Evolutionary conservation across 1,140 invertebrate genomes (phyloP), one percentile per base, ranked within the genome.

Genomic region (Drosophila hydei): DNA sequence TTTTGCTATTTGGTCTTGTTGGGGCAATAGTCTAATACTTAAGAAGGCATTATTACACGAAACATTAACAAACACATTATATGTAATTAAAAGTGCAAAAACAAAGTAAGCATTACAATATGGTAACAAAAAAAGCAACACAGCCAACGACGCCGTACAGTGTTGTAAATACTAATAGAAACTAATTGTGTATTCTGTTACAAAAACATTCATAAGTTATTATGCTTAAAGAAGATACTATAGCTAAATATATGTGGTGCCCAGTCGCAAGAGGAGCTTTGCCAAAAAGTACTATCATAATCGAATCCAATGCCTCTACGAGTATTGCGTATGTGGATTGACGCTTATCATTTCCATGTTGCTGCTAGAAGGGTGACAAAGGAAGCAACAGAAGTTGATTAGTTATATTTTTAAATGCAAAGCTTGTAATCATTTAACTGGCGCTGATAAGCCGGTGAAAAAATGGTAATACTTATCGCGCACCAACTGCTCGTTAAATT

Each of bases 331-430:
- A 58, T 95, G 93, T 27, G 95, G 95, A 89, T 95, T 96, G 12
- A 96, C 95, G 91, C 95, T 96, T 71, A 96, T 96, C 95, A 96
- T 96, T 91, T 96, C 95, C 72, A 94, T 95, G 61, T 94, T 95
- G 89, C 95, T 96, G 93, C 74, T 75, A 51, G 70, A 18, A 25
- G 12, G 42, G 30, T 0, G 40, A 19, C 11, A 8, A 30, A 33
- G 11, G 36, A 14, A 6, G 73, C 11, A 60, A 9, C 68, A 14
- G 25, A 18, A 54, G 16, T 12, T n/a, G 58, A 68, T 73, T 69
- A 68, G 56, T 61, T 40, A 25, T 47, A 45, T 36, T 60, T 55
- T n/a, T 16, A 3, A 56, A 52, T 25, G 4, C n/a, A 27, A 56
- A 11, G 4, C 18, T 27, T 56, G 14, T 23, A 72, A 65, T 55